phyloP scores from a whole-genome alignment of 35 echinoderm and acorn worm species.

The Ptychodera flava region DNA sequence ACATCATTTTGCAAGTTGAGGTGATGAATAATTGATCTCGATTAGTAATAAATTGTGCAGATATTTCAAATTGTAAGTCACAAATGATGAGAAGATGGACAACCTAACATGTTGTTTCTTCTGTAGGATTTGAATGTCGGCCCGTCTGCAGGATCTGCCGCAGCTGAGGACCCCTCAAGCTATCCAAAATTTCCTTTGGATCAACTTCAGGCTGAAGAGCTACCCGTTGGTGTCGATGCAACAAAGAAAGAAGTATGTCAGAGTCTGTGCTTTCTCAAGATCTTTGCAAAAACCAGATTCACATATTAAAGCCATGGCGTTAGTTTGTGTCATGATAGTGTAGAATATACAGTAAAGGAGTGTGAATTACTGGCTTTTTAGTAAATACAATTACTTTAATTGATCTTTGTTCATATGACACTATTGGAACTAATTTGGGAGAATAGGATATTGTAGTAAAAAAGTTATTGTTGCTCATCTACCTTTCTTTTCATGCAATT shows the following conservation, averaged over 20 bases:
- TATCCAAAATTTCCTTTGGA: slow-evolving; percentile 46
- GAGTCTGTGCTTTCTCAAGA: not conserved
- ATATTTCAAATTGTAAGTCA: too few species aligned
- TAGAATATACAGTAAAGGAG: not conserved
- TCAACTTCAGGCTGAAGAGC: slow-evolving; percentile 25
- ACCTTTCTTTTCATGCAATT: too few species aligned
- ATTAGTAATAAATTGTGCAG: too few species aligned
- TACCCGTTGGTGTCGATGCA: slow-evolving; percentile 46
- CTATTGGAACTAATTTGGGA: not conserved
- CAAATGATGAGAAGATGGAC: too few species aligned
- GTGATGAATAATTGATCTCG: too few species aligned
- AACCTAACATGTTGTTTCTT: too few species aligned
- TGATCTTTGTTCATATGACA: not conserved
- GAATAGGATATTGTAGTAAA: not conserved
- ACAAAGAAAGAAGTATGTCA: slow-evolving; percentile 54
- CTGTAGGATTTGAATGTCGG: not conserved
- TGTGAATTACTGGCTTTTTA: not conserved
- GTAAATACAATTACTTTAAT: not conserved
- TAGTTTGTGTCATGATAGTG: not conserved
- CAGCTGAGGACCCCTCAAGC: slow-evolving; percentile 28
- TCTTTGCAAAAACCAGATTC: not conserved
- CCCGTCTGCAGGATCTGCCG: not conserved
- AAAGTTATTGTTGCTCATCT: too few species aligned
- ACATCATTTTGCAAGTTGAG: too few species aligned
- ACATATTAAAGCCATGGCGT: not conserved